Evolutionary conservation across 2,888 invertebrate species (phyloP), one percentile per base, ranked within the genome.

Genomic region (Drosophila sordidapex): DNA sequence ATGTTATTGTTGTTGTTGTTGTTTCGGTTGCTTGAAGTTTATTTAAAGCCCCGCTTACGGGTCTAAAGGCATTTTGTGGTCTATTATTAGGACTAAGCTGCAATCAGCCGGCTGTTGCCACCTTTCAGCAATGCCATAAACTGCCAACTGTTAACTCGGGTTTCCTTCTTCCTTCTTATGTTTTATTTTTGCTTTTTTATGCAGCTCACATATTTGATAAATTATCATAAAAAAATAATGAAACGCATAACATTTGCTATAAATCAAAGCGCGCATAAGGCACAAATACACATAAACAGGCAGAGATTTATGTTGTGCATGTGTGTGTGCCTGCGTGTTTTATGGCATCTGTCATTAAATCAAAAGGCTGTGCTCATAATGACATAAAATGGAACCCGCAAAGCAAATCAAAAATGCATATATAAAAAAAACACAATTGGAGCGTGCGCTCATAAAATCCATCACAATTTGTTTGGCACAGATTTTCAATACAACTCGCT

Each of bases 141-240:
- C 58, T 31, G 54, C 40, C 51, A 51, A 70, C 60, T 53, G 70
- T 48, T 66, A 66, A 36, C 48, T 46, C 13, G 2, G 13, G 18
- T 66, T 53, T 66, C 27, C 33, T 15, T 59, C 15, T 38, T 66
- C 21, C 33, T n/a, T 59, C 21, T 10, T 4, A 25, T 8, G 11
- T 3, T 21, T 21, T 5, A 11, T 38, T 38, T 40, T 27, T 13
- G 35, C 6, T 33, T 13, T 65, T 54, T 63, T 63, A 64, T 74
- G 68, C 68, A 64, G 62, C 70, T 61, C 69, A 60, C 59, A 64
- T 73, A 62, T 81, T 85, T 82, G 74, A 85, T 82, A 87, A 89
- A 85, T 77, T 87, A 84, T 87, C 89, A 84, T 84, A 84, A 81
- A 88, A 88, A 85, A 87, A 87, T 89, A 89, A 87, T 89, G 75